Conservation (phyloP, 2,888 invertebrate species). For the Pristionchus japonicus region DNA sequence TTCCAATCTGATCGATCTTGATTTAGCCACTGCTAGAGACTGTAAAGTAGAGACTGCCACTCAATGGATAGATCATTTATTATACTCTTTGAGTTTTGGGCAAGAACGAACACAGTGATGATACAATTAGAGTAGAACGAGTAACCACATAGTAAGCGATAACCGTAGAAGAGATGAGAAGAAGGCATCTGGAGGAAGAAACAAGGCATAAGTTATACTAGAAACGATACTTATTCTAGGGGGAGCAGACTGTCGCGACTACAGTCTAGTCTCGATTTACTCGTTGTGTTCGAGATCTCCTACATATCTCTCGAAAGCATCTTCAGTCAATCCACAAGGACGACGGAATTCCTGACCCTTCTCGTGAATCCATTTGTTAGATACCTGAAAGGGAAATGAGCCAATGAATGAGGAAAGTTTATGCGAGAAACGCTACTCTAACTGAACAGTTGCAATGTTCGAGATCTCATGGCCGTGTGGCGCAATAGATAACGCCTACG, state of each 20-base stretch:
- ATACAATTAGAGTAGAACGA: conserved; percentile 19
- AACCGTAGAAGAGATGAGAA: not conserved
- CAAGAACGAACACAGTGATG: not conserved
- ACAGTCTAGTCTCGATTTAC: conserved; percentile 7
- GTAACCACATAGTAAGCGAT: conserved; percentile 6
- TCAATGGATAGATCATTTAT: not conserved
- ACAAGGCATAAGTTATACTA: conserved; percentile 27
- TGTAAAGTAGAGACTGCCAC: no score
- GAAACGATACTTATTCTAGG: not conserved
- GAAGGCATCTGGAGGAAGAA: not conserved
- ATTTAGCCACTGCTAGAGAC: no score
- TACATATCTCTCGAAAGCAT: conserved; percentile 63
- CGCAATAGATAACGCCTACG: conserved; percentile 71
- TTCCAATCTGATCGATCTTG: no score
- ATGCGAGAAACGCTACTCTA: not conserved
- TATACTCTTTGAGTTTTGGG: conserved; percentile 23
- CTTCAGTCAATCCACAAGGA: conserved; percentile 77
- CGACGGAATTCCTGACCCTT: conserved; percentile 87
- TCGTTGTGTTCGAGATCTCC: conserved; percentile 58
- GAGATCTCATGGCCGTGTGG: conserved; percentile 55
- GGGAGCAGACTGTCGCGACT: not conserved
- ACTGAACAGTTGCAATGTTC: no score
- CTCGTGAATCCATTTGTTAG: conserved; percentile 94
- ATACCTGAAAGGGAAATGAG: conserved; percentile 79
- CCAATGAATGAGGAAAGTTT: no score